Base-by-base conservation (phyloP, 2,797 vertebrate species). In the Arctocebus calabarensis region DNA sequence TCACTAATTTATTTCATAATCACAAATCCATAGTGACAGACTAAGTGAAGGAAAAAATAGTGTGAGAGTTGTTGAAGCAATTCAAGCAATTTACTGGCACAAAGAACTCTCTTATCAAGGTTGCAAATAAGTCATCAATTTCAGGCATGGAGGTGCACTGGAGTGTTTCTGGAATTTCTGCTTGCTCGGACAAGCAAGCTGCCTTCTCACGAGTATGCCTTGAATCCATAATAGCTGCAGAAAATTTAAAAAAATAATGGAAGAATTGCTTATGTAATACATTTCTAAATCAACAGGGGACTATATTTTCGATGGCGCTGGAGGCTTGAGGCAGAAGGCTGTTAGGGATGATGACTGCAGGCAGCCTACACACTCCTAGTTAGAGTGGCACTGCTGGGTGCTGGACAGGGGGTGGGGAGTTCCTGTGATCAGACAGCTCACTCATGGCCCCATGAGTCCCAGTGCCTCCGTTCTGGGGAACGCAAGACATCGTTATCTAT, bases 71-170 rank as follows among this genome's bases (percentile, higher is more conserved):
- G 77, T 55, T 55, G 78, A 79, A 83, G 85, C 61, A 32, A 92
- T 71, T 85, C 68, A 92, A 91, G 92, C 94, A 92, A 91, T 91
- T 96, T 94, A 92, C 82, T 88, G 77, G 82, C 93, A 97, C 78
- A 86, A 77, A 96, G 86, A 83, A 90, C 40, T 71, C 34, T 16
- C 74, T 81, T 93, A 90, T 94, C 94, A 91, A 92, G 77, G 84
- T 74, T 96, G 87, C 82, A 97, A 96, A 79, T 95, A 96, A 95
- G 93, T 93, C 87, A 82, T 95, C 84, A 84, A 52, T 79, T 94
- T 91, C 62, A 96, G 90, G 92, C 55, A 22, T 22, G 73, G 95
- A 73, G 2, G 7, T 64, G 78, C 37, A 61, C 84, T 48, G 40
- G 92, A 85, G 88, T 29, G 91, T 81, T 94, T 79, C 88, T 96